phyloP scores from a whole-genome alignment of 2,888 invertebrate species.

The Thera britannica region DNA sequence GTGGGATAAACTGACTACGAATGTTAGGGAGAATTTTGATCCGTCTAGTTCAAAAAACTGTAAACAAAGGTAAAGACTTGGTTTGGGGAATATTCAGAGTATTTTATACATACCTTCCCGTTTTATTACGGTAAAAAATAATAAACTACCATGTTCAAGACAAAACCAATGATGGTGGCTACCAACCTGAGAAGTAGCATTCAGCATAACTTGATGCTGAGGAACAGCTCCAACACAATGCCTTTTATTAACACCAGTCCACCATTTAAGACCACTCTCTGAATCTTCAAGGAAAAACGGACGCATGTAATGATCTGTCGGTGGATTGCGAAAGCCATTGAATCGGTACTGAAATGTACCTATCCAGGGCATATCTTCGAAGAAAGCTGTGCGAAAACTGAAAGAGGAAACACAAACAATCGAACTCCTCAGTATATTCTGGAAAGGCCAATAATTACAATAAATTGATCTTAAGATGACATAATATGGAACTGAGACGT shows the following conservation, averaged over 20 bases:
- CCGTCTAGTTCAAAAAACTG: conserved; percentile 61
- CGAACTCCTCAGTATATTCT: no score
- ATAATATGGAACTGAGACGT: no score
- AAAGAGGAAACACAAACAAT: background rate
- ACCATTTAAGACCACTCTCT: conserved; percentile 43
- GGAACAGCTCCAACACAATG: conserved; percentile 88
- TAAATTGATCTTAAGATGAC: no score
- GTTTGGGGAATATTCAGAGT: no score
- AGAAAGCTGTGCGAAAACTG: conserved; percentile 90
- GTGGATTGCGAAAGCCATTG: conserved; percentile 92
- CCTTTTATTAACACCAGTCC: conserved; percentile 59
- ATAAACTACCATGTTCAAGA: no score
- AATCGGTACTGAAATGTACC: conserved; percentile 96
- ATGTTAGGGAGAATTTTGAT: conserved; percentile 93
- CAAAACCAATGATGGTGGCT: no score
- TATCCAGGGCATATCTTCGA: conserved; percentile 92
- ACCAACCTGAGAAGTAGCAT: conserved; percentile 87
- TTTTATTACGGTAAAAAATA: no score
- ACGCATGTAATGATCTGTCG: conserved; percentile 96
- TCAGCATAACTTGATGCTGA: conserved; percentile 87
- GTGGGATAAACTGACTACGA: conserved; percentile 95
- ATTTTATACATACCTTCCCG: no score
- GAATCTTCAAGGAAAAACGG: conserved; percentile 89
- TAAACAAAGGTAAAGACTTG: background rate
- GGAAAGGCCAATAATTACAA: no score